These are phyloP conservation scores for Tricholauxania praeusta DNA, from an alignment of 2,888 invertebrate species.

Conservation along the genomic window DNA sequence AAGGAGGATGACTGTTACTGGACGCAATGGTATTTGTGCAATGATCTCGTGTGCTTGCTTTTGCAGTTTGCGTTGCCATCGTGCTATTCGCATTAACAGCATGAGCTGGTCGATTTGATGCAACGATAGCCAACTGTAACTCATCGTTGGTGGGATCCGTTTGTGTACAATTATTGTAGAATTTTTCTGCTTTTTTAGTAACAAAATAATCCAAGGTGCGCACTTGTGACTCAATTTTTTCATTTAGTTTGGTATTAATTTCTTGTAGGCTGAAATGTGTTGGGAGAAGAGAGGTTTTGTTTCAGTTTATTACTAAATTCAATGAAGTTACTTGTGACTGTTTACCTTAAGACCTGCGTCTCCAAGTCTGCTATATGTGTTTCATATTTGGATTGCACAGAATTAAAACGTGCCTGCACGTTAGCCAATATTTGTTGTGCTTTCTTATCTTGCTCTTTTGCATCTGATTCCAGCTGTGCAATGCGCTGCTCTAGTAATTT, in stretches of 20 bases:
- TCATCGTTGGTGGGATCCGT: conserved; percentile 55
- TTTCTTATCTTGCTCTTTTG: conserved; percentile 77
- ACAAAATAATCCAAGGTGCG: conserved; percentile 63
- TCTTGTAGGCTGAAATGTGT: conserved; percentile 62
- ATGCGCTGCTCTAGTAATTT: conserved; percentile 78
- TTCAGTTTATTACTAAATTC: not conserved
- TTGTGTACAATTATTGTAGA: conserved; percentile 66
- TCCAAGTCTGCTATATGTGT: conserved; percentile 81
- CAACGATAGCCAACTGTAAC: not conserved
- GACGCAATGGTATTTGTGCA: conserved; percentile 62
- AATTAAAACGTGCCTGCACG: conserved; percentile 81
- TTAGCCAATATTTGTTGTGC: conserved; percentile 79
- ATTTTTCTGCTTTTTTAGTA: conserved; percentile 61
- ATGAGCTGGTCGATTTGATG: not conserved
- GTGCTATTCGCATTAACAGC: conserved; percentile 42
- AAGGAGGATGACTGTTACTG: conserved; percentile 52
- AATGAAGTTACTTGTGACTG: not conserved
- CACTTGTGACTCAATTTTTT: conserved; percentile 69
- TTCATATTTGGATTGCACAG: conserved; percentile 82
- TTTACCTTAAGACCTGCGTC: conserved; percentile 72
- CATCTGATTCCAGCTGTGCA: conserved; percentile 77
- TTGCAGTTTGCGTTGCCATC: conserved; percentile 49
- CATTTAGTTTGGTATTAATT: conserved; percentile 71
- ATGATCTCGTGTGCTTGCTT: conserved; percentile 53
- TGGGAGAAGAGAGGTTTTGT: not conserved